Evolutionary conservation across 2,113 vertebrate species (phyloP), one percentile per base, ranked within the genome.

Genomic region (Rhineura floridana): DNA sequence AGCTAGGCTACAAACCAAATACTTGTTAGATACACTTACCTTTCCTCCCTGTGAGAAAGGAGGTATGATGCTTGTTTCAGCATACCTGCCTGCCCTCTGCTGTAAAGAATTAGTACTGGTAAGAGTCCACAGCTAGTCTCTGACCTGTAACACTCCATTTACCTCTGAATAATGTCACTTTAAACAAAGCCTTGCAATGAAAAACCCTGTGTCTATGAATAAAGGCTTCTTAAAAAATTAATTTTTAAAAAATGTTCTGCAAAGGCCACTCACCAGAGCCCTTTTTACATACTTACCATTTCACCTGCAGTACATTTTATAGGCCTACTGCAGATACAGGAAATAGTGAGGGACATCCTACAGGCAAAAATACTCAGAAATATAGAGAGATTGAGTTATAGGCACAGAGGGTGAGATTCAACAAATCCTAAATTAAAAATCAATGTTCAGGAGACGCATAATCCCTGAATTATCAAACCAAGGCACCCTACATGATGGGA

Each of bases 271-370:
- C 97, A 98, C 97, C 97, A 97, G 96, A 97, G 96, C 96, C 98
- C 97, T 97, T 96, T 97, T 97, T 94, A 97, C 86, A 97, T 98
- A 98, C 98, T 98, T 98, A 98, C 97, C 97, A 95, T 97, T 93
- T 93, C 95, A 98, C 95, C 97, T 97, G 97, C 97, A 98, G 97
- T 98, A 98, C 96, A 97, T 96, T 98, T 97, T 98, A 96, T 98
- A 98, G 98, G 97, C 96, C 97, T 98, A 98, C 97, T 98, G 97
- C 97, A 98, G 97, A 98, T 95, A 96, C 86, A 96, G 95, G 97
- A 97, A 97, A 95, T 97, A 98, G 97, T 98, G 97, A 98, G 95
- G 97, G 96, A 97, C 96, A 98, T 96, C 97, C 98, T 98, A 98
- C 93, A 98, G 97, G 97, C 97, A 98, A 98, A 98, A 97, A 98